These are phyloP conservation scores for Cephalopterus ornatus DNA, from an alignment of 2,113 vertebrate genomes.

Conservation along the genomic window DNA sequence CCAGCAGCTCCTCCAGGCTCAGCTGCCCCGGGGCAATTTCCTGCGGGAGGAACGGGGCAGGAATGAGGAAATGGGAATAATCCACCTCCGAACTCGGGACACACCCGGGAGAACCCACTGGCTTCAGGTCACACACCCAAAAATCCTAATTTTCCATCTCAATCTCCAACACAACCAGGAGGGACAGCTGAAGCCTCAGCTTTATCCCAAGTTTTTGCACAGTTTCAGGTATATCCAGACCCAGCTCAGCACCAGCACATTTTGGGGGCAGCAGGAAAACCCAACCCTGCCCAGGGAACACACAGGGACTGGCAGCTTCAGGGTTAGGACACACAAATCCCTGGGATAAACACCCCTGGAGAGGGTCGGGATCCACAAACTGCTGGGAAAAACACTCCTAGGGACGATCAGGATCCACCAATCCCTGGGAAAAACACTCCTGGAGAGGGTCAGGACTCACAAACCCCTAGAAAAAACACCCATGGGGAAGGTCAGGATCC, in stretches of 20 bases:
- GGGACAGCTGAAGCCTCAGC: not conserved
- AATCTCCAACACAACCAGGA: not conserved
- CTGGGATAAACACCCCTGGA: no score
- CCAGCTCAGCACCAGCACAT: no score
- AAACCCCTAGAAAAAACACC: no score
- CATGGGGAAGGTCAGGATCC: no score
- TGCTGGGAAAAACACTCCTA: no score
- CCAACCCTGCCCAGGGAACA: not conserved
- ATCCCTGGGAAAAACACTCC: no score
- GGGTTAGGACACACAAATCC: no score
- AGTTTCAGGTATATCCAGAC: not conserved
- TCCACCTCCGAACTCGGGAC: accelerated
- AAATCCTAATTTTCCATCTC: accelerated
- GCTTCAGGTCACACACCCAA: not conserved
- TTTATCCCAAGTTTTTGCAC: not conserved
- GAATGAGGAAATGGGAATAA: not conserved
- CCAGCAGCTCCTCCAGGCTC: conserved; percentile 90
- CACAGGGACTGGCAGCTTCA: accelerated
- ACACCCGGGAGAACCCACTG: accelerated
- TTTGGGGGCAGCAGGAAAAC: not conserved
- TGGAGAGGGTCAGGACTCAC: no score
- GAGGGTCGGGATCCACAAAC: no score
- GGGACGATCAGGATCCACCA: no score
- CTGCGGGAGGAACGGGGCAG: conserved; percentile 14
- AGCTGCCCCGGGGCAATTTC: conserved; percentile 86